Evolutionary conservation across 2,113 vertebrate species (phyloP).

Genomic region (Mus pahari): DNA sequence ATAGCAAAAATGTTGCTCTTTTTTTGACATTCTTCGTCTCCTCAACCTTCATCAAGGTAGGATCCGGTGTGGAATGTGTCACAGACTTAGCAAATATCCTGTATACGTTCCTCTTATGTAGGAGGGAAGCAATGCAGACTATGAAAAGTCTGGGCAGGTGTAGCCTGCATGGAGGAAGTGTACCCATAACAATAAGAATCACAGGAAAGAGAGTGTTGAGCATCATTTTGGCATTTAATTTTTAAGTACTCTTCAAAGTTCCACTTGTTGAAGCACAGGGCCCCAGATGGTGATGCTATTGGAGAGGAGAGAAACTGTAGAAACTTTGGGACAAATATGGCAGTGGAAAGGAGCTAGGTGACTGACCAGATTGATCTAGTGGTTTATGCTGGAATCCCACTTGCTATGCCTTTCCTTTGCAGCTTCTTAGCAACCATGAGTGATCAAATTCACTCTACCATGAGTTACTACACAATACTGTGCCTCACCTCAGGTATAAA

Average conservation of each 20-base stretch:
- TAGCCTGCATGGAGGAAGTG: too few relatives aligned
- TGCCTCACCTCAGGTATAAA: not conserved
- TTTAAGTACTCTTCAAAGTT: not conserved
- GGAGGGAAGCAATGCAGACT: not conserved
- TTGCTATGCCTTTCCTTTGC: not conserved
- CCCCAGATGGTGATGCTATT: not conserved
- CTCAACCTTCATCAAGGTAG: not conserved
- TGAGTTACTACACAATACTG: too few relatives aligned
- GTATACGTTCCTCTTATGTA: not conserved
- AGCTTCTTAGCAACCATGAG: not conserved
- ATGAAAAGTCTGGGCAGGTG: not conserved
- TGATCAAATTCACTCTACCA: not conserved
- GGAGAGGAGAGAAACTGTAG: not conserved
- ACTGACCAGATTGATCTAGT: accelerated
- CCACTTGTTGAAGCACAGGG: not conserved
- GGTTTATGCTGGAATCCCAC: too few relatives aligned
- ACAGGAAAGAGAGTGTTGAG: not conserved
- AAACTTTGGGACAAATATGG: not conserved
- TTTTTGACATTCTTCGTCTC: not conserved
- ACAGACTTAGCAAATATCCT: not conserved
- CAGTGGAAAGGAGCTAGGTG: not conserved
- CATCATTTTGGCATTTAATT: not conserved
- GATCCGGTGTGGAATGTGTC: not conserved
- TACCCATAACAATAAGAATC: not conserved
- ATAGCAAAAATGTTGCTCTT: not conserved